Evolutionary conservation across 2,113 vertebrate species (phyloP).

Genomic region (Alethe diademata): DNA sequence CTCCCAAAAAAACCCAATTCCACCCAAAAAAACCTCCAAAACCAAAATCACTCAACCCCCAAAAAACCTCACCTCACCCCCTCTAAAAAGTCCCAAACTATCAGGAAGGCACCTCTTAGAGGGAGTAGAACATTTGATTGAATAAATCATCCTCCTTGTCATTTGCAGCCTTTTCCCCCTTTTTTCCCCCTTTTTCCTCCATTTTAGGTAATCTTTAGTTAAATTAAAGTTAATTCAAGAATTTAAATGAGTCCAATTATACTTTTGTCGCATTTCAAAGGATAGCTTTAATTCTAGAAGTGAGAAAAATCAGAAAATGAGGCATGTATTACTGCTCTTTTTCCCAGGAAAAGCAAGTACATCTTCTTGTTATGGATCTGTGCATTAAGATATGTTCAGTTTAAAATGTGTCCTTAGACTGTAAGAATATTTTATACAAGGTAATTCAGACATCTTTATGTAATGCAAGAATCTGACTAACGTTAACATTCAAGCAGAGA

Average conservation of each 20-base stretch:
- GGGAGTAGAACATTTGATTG: not conserved
- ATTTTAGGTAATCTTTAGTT: not conserved
- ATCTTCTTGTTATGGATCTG: not conserved
- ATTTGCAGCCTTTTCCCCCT: not conserved
- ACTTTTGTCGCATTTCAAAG: constrained; percentile 4
- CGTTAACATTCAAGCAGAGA: not conserved
- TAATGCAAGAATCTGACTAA: not conserved
- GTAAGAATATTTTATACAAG: not conserved
- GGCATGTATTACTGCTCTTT: not conserved
- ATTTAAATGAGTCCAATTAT: not conserved
- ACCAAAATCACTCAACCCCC: fast-evolving
- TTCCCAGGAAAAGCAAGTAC: not conserved
- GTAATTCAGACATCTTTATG: not conserved
- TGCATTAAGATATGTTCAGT: not conserved
- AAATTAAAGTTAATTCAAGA: not conserved
- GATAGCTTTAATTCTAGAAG: not conserved
- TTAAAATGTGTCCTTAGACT: not conserved
- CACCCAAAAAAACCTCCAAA: not conserved
- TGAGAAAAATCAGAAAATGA: not conserved
- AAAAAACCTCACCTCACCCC: not conserved
- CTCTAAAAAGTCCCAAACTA: not conserved
- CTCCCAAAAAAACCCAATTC: not conserved
- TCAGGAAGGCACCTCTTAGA: not conserved
- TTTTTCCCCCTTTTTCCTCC: not conserved
- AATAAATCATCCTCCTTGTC: not conserved